Conservation (phyloP, 2,888 invertebrate genomes). For the Leptinotarsa haldemani region DNA sequence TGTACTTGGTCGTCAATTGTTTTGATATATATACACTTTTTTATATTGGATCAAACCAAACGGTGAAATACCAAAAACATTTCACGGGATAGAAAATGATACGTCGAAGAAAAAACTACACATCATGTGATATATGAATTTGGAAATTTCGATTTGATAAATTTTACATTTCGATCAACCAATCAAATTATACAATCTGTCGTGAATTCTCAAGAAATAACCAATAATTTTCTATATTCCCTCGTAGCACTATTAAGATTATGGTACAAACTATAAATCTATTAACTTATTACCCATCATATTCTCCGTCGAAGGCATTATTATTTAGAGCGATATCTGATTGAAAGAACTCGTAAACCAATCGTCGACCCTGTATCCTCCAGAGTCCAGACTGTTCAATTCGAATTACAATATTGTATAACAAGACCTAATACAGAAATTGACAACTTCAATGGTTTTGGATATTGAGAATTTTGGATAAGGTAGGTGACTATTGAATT, state of each 20-base stretch:
- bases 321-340: conserved; percentile 28
- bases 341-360: conserved; percentile 20
- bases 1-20: too few species aligned
- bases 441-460: neutral
- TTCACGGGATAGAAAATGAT: too few species aligned
- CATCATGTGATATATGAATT: too few species aligned
- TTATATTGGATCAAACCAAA: too few species aligned
- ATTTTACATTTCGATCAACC: too few species aligned
- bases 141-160: too few species aligned
- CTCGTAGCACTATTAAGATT: conserved; percentile 2
- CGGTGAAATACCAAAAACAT: too few species aligned
- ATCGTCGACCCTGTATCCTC: conserved; percentile 14
- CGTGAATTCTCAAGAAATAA: neutral
- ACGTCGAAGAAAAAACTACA: too few species aligned
- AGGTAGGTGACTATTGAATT: too few species aligned
- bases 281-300: conserved; percentile 11
- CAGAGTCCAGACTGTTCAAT: conserved; percentile 12
- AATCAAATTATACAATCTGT: too few species aligned
- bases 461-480: neutral
- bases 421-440: neutral
- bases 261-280: conserved; percentile 23
- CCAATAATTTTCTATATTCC: neutral
- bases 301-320: conserved; percentile 15
- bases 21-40: too few species aligned
- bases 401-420: conserved; percentile 16